A percentile compares a stretch with the other conserved stretches of the same genome.
These are phyloP conservation scores for Hylaeus anthracinus DNA, from an alignment of 1,140 invertebrate species.

Conservation along the genomic window DNA sequence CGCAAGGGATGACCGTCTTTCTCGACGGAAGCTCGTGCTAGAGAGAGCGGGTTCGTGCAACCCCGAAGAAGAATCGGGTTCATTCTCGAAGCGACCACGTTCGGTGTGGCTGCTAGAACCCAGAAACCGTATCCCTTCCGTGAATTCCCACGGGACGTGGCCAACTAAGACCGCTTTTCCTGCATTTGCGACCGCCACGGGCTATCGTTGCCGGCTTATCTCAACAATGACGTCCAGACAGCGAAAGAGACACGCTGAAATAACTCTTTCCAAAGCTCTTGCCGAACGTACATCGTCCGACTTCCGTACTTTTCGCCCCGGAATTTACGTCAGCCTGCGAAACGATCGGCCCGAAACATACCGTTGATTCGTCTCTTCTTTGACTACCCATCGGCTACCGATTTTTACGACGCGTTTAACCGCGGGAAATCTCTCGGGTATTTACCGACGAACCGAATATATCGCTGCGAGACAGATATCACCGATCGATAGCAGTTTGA, in stretches of 20 bases:
- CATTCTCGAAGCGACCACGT: slow-evolving; percentile 3
- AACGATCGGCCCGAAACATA: not conserved
- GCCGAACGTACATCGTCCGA: not conserved
- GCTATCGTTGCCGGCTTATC: slow-evolving; percentile 23
- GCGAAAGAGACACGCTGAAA: slow-evolving; percentile 7
- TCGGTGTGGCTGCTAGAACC: not conserved
- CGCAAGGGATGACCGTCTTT: not conserved
- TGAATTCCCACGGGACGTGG: slow-evolving; percentile 7
- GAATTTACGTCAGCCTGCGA: not conserved
- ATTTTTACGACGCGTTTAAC: slow-evolving; percentile 13
- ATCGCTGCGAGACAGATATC: too few species aligned
- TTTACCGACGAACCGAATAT: not conserved
- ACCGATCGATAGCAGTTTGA: too few species aligned
- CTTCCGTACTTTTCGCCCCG: not conserved
- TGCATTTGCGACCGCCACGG: slow-evolving; percentile 1
- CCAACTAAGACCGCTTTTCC: slow-evolving; percentile 30
- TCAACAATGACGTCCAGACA: slow-evolving; percentile 13
- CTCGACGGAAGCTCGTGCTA: not conserved
- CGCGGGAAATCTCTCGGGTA: not conserved
- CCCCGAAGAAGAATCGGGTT: slow-evolving; percentile 18
- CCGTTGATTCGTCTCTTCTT: not conserved
- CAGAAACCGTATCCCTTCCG: not conserved
- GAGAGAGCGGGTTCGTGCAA: slow-evolving; percentile 9
- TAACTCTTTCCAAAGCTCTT: slow-evolving; percentile 1
- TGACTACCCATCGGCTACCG: not conserved